These are phyloP conservation scores for Euplexia lucipara DNA, from an alignment of 2,888 invertebrate genomes.

Conservation along the genomic window DNA sequence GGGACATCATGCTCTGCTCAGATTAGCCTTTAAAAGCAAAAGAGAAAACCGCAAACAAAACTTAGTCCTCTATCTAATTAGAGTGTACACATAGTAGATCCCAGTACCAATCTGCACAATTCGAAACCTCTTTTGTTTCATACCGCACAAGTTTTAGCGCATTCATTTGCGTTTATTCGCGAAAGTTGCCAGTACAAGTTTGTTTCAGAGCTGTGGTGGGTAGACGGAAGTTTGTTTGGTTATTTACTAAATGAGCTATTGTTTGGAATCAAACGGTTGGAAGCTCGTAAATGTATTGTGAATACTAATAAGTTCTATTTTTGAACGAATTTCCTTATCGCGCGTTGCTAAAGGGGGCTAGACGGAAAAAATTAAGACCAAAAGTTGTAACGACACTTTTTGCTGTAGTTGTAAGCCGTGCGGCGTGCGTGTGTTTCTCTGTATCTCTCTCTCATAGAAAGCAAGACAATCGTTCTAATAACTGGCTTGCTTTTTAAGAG, in stretches of 20 bases:
- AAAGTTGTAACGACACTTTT: too few species aligned
- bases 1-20: too few species aligned
- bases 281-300: constrained; percentile 40
- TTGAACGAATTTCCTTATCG: too few species aligned
- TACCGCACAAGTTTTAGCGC: constrained; percentile 41
- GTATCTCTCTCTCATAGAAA: too few species aligned
- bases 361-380: too few species aligned
- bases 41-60: too few species aligned
- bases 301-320: constrained; percentile 45
- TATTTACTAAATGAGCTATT: constrained; percentile 52
- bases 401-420: too few species aligned
- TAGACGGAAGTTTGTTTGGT: constrained; percentile 40
- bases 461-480: too few species aligned
- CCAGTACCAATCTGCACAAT: constrained; percentile 15
- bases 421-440: too few species aligned
- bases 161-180: constrained; percentile 56
- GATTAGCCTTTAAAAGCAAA: too few species aligned
- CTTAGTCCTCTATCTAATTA: neutral
- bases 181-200: constrained; percentile 47
- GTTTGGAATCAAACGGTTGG: constrained; percentile 53
- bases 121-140: constrained; percentile 27
- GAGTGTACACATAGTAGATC: constrained; percentile 7
- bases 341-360: too few species aligned
- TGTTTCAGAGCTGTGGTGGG: constrained; percentile 34
- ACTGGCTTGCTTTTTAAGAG: too few species aligned